A percentile compares a stretch with the other conserved stretches of the same genome.
These are phyloP conservation scores for Ametastegia equiseti DNA, from an alignment of 2,888 invertebrate genomes.

Conservation along the genomic window DNA sequence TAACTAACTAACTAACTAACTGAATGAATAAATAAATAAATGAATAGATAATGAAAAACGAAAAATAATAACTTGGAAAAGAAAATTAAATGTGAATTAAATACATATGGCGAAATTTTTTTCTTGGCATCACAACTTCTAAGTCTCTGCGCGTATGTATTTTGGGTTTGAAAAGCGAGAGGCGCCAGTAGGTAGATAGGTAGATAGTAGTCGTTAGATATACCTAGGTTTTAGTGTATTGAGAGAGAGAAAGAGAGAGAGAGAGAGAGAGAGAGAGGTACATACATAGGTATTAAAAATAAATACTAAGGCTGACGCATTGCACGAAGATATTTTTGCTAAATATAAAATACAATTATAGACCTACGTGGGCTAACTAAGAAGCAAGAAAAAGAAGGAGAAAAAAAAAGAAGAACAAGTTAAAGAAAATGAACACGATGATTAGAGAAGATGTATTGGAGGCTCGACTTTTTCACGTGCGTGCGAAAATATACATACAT, in stretches of 20 bases:
- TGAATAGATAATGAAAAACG: too few relatives aligned
- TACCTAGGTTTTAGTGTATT: too few relatives aligned
- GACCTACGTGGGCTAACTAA: slow-evolving; percentile 13
- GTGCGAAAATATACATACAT: too few relatives aligned
- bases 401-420: slow-evolving; percentile 44
- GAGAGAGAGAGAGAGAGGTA: too few relatives aligned
- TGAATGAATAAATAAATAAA: background rate
- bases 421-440: slow-evolving; percentile 46
- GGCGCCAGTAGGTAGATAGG: background rate
- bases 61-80: background rate
- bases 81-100: background rate
- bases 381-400: slow-evolving; percentile 1
- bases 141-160: background rate
- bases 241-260: too few relatives aligned
- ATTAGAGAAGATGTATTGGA: background rate
- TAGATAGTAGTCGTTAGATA: too few relatives aligned
- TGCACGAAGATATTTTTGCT: slow-evolving; percentile 34
- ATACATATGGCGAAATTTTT: background rate
- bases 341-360: slow-evolving; percentile 25
- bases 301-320: slow-evolving; percentile 45
- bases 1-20: too few relatives aligned
- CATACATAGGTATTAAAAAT: slow-evolving; percentile 40
- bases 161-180: background rate
- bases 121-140: slow-evolving; percentile 10
- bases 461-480: too few relatives aligned